Percentiles rank a stretch among this genome's conserved stretches.
These are phyloP conservation scores for Antrozous pallidus DNA, from an alignment of 2,797 vertebrate species.

Conservation along the genomic window DNA sequence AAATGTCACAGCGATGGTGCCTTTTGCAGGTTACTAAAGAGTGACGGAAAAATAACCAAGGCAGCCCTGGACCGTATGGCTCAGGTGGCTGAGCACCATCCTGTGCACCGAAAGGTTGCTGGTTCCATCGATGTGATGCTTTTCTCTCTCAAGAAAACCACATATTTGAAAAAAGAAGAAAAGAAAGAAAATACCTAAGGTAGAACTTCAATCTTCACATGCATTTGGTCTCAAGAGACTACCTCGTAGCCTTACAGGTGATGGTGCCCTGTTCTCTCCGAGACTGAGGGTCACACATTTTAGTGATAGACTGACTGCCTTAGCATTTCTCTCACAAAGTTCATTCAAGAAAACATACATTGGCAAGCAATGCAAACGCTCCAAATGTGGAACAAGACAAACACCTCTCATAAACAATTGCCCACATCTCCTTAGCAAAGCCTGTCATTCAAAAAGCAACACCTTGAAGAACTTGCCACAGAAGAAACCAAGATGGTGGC, in stretches of 20 bases:
- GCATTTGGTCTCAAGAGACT: background rate
- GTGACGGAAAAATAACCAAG: background rate
- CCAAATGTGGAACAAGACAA: background rate
- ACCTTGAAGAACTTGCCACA: too few species aligned
- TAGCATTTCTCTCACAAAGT: background rate
- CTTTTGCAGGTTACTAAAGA: background rate
- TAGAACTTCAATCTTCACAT: background rate
- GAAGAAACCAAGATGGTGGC: too few species aligned
- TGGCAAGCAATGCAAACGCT: background rate
- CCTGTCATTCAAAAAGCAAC: background rate
- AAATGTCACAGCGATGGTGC: background rate
- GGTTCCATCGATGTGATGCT: background rate
- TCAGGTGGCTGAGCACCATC: background rate
- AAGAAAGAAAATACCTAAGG: background rate
- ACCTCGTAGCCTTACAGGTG: background rate
- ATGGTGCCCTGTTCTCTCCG: background rate
- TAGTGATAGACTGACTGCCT: background rate
- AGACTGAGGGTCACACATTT: background rate
- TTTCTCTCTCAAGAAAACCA: background rate
- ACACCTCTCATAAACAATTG: background rate
- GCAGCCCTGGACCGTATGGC: background rate
- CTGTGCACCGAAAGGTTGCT: background rate
- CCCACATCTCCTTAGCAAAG: background rate
- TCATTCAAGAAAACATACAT: background rate
- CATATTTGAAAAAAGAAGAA: background rate